Percentiles rank a stretch among this genome's conserved stretches.
Evolutionary conservation across 2,888 invertebrate species (phyloP).

Genomic region (Pogonocherus hispidulus): DNA sequence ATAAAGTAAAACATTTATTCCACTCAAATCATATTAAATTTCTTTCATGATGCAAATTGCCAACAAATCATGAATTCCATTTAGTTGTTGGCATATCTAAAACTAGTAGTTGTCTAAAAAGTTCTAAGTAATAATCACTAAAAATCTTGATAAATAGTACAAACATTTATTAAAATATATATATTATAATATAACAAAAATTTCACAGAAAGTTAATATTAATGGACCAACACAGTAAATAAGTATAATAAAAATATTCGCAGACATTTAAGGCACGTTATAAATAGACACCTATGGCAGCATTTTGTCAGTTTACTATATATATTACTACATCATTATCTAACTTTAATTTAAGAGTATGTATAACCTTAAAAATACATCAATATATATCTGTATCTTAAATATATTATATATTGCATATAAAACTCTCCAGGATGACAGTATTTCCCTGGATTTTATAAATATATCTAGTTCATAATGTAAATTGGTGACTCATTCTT

Average conservation of each 20-base stretch:
- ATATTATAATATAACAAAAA: constrained; percentile 28
- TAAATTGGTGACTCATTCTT: too few relatives aligned
- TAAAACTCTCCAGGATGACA: too few relatives aligned
- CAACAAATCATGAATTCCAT: too few relatives aligned
- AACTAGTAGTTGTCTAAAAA: too few relatives aligned
- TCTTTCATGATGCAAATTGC: too few relatives aligned
- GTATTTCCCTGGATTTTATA: too few relatives aligned
- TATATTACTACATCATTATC: background rate
- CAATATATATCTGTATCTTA: background rate
- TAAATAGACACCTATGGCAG: constrained; percentile 31
- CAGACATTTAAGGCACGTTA: constrained; percentile 30
- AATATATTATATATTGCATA: too few relatives aligned
- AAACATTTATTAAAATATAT: constrained; percentile 33
- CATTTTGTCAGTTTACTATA: constrained; percentile 4
- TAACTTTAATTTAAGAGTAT: background rate
- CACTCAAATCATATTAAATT: too few relatives aligned
- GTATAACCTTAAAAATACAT: background rate
- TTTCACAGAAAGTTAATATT: constrained; percentile 16
- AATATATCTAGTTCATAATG: too few relatives aligned
- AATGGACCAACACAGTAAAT: background rate
- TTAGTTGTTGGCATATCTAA: too few relatives aligned
- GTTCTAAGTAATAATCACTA: too few relatives aligned
- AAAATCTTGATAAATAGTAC: constrained; percentile 13
- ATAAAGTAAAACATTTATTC: too few relatives aligned
- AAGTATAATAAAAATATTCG: constrained; percentile 8